These are phyloP conservation scores for Lethenteron camtschaticum DNA, from an alignment of 2,113 vertebrate genomes.

Conservation along the genomic window DNA sequence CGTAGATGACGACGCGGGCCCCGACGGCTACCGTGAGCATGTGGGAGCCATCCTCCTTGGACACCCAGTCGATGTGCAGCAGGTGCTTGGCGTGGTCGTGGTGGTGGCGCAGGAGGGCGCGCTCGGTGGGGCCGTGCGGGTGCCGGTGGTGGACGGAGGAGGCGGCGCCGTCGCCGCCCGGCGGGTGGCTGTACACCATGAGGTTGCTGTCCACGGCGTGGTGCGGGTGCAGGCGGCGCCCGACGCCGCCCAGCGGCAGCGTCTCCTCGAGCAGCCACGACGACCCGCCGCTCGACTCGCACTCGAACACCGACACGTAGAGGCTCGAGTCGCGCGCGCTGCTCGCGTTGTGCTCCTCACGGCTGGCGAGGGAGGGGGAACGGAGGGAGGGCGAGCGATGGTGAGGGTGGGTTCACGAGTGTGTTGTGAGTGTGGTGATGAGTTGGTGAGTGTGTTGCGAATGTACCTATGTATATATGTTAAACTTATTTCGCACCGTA, in stretches of 20 bases:
- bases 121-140: constrained; percentile 87
- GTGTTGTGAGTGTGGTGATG: background rate
- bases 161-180: background rate
- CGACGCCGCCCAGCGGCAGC: constrained; percentile 68
- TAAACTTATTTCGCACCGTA: too few species aligned
- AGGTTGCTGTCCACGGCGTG: constrained; percentile 90
- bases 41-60: constrained; percentile 94
- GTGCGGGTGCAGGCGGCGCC: constrained; percentile 54
- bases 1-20: constrained; percentile 92
- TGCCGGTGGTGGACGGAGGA: constrained; percentile 78
- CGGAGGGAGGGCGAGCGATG: background rate
- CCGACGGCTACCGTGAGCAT: constrained; percentile 89
- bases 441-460: too few species aligned
- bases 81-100: constrained; percentile 51
- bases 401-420: background rate
- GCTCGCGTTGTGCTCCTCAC: background rate
- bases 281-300: constrained; percentile 88
- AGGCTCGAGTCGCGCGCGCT: background rate
- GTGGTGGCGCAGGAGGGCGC: too few species aligned
- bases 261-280: constrained; percentile 97
- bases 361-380: background rate
- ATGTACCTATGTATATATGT: too few species aligned
- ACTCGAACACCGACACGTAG: constrained; percentile 88
- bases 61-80: constrained; percentile 93
- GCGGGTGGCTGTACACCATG: constrained; percentile 86